Evolutionary conservation across 2,888 invertebrate species (phyloP), one percentile per base, ranked within the genome.

Genomic region (Apodemia zela): DNA sequence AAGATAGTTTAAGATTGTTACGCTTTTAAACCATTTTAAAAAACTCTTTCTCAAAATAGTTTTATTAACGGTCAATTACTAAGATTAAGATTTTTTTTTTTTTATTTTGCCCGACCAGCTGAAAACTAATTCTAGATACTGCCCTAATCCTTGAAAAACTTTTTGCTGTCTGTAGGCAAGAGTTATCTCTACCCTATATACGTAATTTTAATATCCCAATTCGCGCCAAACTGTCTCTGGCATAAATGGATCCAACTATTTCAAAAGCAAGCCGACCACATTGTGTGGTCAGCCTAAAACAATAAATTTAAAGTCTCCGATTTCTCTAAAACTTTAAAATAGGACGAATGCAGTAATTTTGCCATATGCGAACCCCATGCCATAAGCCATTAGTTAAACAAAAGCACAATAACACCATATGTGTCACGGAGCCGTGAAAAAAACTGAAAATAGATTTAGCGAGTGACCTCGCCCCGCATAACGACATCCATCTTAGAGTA

Each of bases 381-480:
- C 51, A 18, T 60, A 10, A 33, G 62, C 69, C 66, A 71, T 67
- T 68, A 70, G 65, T 63, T 63, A 68, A 71, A 75, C 69, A 73
- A 73, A 72, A 64, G 67, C 64, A 61, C 61, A 67, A 63, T 66
- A 72, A 73, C 72, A 67, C 78, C 81, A 81, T 77, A 63, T 81
- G 81, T 78, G 77, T 75, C 80, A 78, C 76, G 70, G 67, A 69
- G 67, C 10, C 10, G 51, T 51, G 63, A 58, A 71, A 75, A 75
- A 75, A 75, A 72, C 67, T 68, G 70, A 69, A 76, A 76, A 78
- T 76, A 76, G 73, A 71, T 71, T 73, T 73, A 73, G 72, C 78
- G 73, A 75, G 77, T 78, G 77, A 77, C 76, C 77, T 75, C 71
- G 70, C 65, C 75, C 82, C 80, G 60, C 69, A 69, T 70, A 42